Evolutionary conservation across 1,140 invertebrate species (phyloP).

Genomic region (Gryon sp.): DNA sequence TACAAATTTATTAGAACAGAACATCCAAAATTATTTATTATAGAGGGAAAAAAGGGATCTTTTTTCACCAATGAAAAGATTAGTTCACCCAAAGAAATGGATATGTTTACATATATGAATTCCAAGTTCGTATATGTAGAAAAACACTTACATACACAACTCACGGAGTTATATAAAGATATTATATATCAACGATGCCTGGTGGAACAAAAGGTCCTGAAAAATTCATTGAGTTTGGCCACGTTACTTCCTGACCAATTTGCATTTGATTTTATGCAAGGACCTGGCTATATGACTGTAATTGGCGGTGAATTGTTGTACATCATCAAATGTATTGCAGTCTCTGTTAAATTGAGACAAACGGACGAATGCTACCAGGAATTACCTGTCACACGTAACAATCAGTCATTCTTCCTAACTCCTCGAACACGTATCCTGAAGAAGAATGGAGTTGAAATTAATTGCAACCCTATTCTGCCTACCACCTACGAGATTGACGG

Average conservation of each 20-base stretch:
- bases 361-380: constrained; percentile 21
- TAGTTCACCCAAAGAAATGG: too few species aligned
- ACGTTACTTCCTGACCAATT: constrained; percentile 17
- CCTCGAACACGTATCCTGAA: constrained; percentile 8
- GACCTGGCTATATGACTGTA: constrained; percentile 41
- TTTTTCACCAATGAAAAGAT: too few species aligned
- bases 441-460: constrained; percentile 5
- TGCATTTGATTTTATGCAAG: constrained; percentile 39
- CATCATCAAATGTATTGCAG: constrained; percentile 32
- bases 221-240: constrained; percentile 35
- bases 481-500: constrained; percentile 10
- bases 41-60: too few species aligned
- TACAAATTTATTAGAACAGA: too few species aligned
- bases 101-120: too few species aligned
- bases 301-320: constrained; percentile 19
- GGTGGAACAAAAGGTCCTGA: too few species aligned
- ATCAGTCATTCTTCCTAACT: constrained; percentile 2
- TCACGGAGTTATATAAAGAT: too few species aligned
- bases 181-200: too few species aligned
- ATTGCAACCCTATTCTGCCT: constrained; percentile 13
- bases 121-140: too few species aligned
- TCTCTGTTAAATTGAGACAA: constrained; percentile 5
- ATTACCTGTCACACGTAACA: constrained; percentile 6
- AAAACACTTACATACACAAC: too few species aligned
- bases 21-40: too few species aligned